Evolutionary conservation across 2,113 vertebrate genomes (phyloP).

Genomic region (Tamias sibiricus): DNA sequence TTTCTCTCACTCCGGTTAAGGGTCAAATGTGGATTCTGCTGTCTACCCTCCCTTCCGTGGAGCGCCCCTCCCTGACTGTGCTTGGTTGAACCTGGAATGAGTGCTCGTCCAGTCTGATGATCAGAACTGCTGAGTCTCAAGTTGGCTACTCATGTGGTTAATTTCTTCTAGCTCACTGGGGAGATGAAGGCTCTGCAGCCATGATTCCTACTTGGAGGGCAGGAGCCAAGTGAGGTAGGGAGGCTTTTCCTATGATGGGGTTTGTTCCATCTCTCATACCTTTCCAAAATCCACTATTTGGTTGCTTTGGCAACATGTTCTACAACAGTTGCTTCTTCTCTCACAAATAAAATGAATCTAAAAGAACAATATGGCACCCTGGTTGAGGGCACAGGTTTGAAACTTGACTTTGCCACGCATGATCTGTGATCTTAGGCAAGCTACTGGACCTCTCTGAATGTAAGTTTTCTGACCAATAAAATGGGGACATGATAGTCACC

Average conservation of each 20-base stretch:
- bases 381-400: neutral
- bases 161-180: neutral
- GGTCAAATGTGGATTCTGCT: conserved; percentile 60
- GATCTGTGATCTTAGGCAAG: neutral
- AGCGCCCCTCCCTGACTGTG: accelerated
- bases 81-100: neutral
- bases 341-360: neutral
- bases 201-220: neutral
- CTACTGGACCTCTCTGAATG: neutral
- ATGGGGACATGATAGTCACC: neutral
- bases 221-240: neutral
- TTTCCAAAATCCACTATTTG: neutral
- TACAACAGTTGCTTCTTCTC: neutral
- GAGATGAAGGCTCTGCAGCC: neutral
- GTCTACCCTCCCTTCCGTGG: neutral
- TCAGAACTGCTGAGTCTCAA: neutral
- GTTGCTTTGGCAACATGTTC: neutral
- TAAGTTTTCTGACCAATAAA: neutral
- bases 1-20: neutral
- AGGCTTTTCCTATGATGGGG: neutral
- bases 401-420: neutral
- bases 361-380: too few species aligned
- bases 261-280: neutral
- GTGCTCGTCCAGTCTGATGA: neutral
- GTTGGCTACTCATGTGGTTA: neutral